Evolutionary conservation across 92 coral and sea anemone genomes (phyloP), one percentile per base, ranked within the genome.

Genomic region (Paramuricea clavata): DNA sequence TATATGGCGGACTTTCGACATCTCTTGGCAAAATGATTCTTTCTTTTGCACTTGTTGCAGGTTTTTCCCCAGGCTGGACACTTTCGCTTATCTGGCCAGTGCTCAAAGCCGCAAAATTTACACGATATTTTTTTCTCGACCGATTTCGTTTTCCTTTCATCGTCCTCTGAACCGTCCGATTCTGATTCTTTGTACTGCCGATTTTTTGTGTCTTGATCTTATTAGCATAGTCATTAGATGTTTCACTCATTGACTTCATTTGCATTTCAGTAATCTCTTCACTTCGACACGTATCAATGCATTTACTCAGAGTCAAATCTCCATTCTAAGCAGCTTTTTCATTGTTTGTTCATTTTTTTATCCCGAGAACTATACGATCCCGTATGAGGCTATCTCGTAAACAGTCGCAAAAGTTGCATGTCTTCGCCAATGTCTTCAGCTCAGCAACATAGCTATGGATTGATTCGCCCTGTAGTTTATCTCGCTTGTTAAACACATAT

Each of bases 341-440:
- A 83, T 85, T 13, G 89, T 74, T 54, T 85, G 83, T 71, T 85
- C 81, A 25, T 68, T 78, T 25, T n/a, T 79, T 87, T 12, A 67
- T 78, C 73, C 90, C 90, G 30, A 85, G 36, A 39, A 68, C 85
- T 43, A 78, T 68, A n/a, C 81, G 85, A 64, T 86, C 90, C 62
- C 90, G 78, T 77, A 86, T 86, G 17, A 86, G 59, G 50, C 85
- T 86, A 41, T 86, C 89, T 16, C 89, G 84, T 52, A 86, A 64
- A 67, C 89, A 67, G 73, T 77, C 36, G 44, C 85, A 86, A 61
- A 86, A 86, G 42, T 77, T 73, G 21, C 88, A 74, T 28, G 88
- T 83, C 28, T 71, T 71, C 49, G 77, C 52, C 49, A 71, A 71
- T 36, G 77, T 71, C 77, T 41, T 83, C 28, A 83, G 41, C 49